Evolutionary conservation across 2,888 invertebrate species (phyloP).

Genomic region (Archaeoteleia sp.): DNA sequence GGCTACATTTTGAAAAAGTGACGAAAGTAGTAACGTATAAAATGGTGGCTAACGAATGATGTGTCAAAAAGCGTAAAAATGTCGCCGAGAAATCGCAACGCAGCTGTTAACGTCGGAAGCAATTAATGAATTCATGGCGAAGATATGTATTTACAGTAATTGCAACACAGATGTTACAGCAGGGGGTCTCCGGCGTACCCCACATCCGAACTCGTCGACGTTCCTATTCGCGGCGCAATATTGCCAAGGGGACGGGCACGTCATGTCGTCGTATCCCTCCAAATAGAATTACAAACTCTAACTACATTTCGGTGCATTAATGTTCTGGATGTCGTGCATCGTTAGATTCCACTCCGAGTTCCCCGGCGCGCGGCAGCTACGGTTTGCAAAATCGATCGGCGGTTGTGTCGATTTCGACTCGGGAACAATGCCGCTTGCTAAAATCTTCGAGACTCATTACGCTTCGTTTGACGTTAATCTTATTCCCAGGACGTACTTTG

Average conservation of each 20-base stretch:
- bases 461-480: constrained; percentile 40
- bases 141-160: constrained; percentile 61
- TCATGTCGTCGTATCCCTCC: constrained; percentile 61
- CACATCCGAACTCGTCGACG: constrained; percentile 33
- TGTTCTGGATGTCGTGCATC: constrained; percentile 56
- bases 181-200: constrained; percentile 47
- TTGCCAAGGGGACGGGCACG: constrained; percentile 56
- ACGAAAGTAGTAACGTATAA: no score
- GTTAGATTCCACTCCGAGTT: constrained; percentile 48
- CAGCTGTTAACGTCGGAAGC: constrained; percentile 54
- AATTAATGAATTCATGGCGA: constrained; percentile 50
- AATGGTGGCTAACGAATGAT: no score
- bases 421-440: constrained; percentile 43
- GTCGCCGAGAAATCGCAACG: constrained; percentile 41
- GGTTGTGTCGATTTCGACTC: constrained; percentile 57
- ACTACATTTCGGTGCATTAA: constrained; percentile 70
- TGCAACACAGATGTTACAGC: constrained; percentile 69
- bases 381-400: constrained; percentile 62
- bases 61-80: no score
- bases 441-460: constrained; percentile 50
- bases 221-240: constrained; percentile 60
- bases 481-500: constrained; percentile 25
- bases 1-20: no score
- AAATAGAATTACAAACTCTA: constrained; percentile 72
- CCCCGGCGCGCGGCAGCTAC: constrained; percentile 26